Base-by-base conservation (phyloP, 2,888 invertebrate species). In the Brachypalpus laphriformis region DNA sequence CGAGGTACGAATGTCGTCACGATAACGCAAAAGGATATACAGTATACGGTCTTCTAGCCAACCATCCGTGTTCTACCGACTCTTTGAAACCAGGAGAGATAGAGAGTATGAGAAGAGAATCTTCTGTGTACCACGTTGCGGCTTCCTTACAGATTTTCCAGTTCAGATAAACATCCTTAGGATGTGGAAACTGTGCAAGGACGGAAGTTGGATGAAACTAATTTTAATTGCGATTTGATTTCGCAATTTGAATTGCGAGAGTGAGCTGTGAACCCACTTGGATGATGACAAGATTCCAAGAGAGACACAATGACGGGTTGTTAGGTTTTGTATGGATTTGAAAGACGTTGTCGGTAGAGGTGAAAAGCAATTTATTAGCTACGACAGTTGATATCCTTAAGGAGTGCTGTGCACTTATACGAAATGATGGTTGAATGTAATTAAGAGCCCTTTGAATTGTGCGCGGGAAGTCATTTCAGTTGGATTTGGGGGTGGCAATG, bases 221-320 rank as follows among this genome's bases (percentile, higher is more conserved):
- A 80, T 80, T 80, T 51, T 59, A 74, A 66, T 66, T 65, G 59
- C n/a, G 34, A 66, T 76, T 34, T 72, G 78, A 80, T 80, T 80
- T 72, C 49, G 49, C 40, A 42, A 61, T 54, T 59, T 59, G 37
- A 59, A 68, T 47, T 57, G 22, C 59, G 57, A 34, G 40, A 31
- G 40, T 51, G 28, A 59, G 31, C 22, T 45, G 49, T 34, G 34
- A 63, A 34, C 65, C 28, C 31, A 9, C 4, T 20, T n/a, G 31
- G 2, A 63, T 45, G 61, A 16, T 45, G 45, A 45, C 45, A 28
- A 11, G 34, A 22, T 34, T 63, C 34, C 8, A 34, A 16, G 7
- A 31, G 14, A 11, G 18, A 11, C 37, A 18, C n/a, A 31, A 25
- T 61, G 42, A 61, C 45, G 28, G 28, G 18, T 45, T 45, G 28